A percentile compares a stretch with the other conserved stretches of the same genome.
Evolutionary conservation across 1,140 invertebrate genomes (phyloP).

Genomic region (Heliconius hermathena): DNA sequence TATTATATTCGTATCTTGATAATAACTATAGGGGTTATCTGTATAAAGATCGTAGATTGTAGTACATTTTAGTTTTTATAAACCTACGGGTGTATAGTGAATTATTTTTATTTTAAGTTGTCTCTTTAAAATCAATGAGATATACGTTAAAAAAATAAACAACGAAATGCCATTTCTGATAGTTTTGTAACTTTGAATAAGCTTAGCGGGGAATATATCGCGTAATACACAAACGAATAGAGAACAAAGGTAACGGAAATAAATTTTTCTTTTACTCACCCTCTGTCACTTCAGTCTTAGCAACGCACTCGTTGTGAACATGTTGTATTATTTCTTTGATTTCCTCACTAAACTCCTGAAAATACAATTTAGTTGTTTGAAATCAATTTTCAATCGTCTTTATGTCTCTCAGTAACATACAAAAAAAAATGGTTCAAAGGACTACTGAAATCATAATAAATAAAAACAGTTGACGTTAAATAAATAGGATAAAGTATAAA

Average conservation of each 20-base stretch:
- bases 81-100: too few relatives aligned
- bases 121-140: background rate
- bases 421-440: conserved; percentile 29
- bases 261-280: conserved; percentile 73
- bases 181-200: conserved; percentile 24
- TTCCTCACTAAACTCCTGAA: conserved; percentile 80
- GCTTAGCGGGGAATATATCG: conserved; percentile 49
- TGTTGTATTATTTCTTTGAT: conserved; percentile 80
- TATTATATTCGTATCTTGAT: too few relatives aligned
- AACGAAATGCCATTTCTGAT: conserved; percentile 24
- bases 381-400: conserved; percentile 46
- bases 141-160: background rate
- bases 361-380: conserved; percentile 52
- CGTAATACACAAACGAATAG: conserved; percentile 41
- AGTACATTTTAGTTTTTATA: too few relatives aligned
- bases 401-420: conserved; percentile 33
- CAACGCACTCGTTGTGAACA: conserved; percentile 78
- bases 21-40: too few relatives aligned
- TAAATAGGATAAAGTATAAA: background rate
- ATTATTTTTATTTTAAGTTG: too few relatives aligned
- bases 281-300: conserved; percentile 76
- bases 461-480: background rate
- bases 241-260: conserved; percentile 73
- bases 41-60: too few relatives aligned
- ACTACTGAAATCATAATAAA: background rate